These are phyloP conservation scores for Zeugodacus cucurbitae DNA, from an alignment of 1,140 invertebrate genomes.

Conservation along the genomic window DNA sequence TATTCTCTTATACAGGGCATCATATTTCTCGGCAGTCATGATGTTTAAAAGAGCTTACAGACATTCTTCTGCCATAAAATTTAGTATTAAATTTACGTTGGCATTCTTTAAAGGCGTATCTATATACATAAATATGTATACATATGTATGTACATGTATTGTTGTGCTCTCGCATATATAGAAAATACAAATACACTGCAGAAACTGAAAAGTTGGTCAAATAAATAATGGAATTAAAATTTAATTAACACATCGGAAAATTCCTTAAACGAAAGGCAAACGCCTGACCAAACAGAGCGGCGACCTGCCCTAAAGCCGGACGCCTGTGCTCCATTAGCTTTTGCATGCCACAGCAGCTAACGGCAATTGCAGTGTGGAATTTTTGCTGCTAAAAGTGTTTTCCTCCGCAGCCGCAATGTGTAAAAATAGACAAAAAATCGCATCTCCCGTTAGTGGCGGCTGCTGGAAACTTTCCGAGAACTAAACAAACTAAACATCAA, in stretches of 20 bases:
- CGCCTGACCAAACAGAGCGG: neutral
- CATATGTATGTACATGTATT: neutral
- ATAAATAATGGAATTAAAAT: neutral
- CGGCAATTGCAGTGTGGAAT: neutral
- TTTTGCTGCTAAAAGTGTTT: neutral
- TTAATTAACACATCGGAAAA: slow-evolving; percentile 12
- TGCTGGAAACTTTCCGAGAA: neutral
- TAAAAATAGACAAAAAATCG: neutral
- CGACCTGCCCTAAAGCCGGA: neutral
- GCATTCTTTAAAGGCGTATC: too few relatives aligned
- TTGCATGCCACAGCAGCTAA: neutral
- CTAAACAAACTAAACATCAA: neutral
- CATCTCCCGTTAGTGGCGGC: neutral
- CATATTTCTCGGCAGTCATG: too few relatives aligned
- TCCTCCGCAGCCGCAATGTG: neutral
- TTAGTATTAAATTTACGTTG: too few relatives aligned
- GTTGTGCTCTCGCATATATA: neutral
- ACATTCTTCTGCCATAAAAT: too few relatives aligned
- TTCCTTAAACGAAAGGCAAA: neutral
- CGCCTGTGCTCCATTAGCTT: neutral
- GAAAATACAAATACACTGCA: neutral
- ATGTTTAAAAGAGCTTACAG: too few relatives aligned
- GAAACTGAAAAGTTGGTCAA: neutral
- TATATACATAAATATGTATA: too few relatives aligned
- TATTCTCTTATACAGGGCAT: too few relatives aligned